Evolutionary conservation across 2,113 vertebrate species (phyloP), one percentile per base, ranked within the genome.

Genomic region (Dermatemys mawii): DNA sequence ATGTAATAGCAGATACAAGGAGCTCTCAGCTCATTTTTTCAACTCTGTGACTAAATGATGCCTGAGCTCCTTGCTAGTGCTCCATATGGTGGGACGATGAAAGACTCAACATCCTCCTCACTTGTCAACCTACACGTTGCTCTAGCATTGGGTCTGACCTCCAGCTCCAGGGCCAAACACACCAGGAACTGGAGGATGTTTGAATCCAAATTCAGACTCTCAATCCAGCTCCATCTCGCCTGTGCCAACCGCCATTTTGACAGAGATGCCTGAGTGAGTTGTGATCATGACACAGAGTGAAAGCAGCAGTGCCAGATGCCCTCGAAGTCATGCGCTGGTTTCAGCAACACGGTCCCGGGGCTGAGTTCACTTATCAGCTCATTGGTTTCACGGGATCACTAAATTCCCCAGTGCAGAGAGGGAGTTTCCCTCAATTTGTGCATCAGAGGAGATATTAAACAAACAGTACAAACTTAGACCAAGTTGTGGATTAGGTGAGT

Each of bases 401-500:
- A 2, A 93, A 95, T 94, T 95, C 16, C 95, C 92, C 95, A 0
- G 0, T 22, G 13, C n/a, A 0, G 1, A n/a, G 6, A 44, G 90
- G 93, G 90, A 29, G 49, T 93, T 96, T 83, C 29, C 92, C n/a
- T 0, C 0, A 11, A 24, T 11, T 38, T 3, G 19, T 2, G 38
- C 48, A 24, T 85, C 35, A 6, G 73, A 44, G 44, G 44, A 82
- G 8, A 6, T 44, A 5, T 12, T 17, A 54, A 22, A 73, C 13
- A 21, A 4, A 49, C 10, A 2, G 1, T 12, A 0, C 2, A 11
- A 88, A 11, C n/a, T 48, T 38, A 0, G 5, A 0, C 35, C 57
- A 1, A 2, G 3, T 22, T 8, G 41, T 80, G 96, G 95, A 78
- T 48, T 91, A 22, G 1, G 2, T 1, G 3, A 32, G 90, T 2